These are phyloP conservation scores for Hozukius guyotensis DNA, from an alignment of 2,797 vertebrate genomes.

Conservation along the genomic window DNA sequence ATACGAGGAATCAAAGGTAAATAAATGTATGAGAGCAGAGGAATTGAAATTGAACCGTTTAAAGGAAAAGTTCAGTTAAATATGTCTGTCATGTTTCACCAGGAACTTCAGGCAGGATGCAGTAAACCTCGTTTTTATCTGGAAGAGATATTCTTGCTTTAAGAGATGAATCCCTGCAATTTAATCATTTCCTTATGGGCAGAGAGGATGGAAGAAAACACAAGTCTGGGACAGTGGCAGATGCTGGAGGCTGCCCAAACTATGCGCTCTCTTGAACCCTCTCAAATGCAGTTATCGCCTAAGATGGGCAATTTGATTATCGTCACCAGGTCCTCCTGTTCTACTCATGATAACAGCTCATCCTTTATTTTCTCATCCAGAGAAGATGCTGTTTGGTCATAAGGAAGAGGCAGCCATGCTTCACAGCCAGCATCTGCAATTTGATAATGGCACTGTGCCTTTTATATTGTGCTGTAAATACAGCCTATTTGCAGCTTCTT, in stretches of 20 bases:
- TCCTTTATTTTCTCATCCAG: slow-evolving; percentile 28
- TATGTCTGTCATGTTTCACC: slow-evolving; percentile 21
- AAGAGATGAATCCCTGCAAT: slow-evolving; percentile 12
- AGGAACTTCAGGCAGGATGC: neutral
- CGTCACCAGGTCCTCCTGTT: slow-evolving; percentile 25
- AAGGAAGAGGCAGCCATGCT: neutral
- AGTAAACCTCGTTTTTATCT: slow-evolving; percentile 28
- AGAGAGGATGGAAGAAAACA: neutral
- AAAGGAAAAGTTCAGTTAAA: slow-evolving; percentile 17
- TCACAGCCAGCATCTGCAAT: slow-evolving; percentile 16
- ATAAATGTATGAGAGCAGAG: neutral
- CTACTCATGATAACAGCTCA: slow-evolving; percentile 44
- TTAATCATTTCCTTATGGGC: neutral
- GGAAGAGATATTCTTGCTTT: neutral
- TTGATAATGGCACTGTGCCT: slow-evolving; percentile 23
- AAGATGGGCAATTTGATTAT: slow-evolving; percentile 47
- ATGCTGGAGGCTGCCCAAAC: slow-evolving; percentile 24
- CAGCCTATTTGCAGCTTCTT: slow-evolving; percentile 4
- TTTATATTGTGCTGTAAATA: slow-evolving; percentile 21
- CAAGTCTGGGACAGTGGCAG: neutral
- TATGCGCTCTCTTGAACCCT: slow-evolving; percentile 5
- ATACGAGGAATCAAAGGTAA: neutral
- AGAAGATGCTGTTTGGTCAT: neutral
- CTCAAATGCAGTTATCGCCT: slow-evolving; percentile 37
- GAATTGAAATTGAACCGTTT: slow-evolving; percentile 17